Conservation (phyloP, 2,888 invertebrate genomes). For the Eumerus sabulonum region DNA sequence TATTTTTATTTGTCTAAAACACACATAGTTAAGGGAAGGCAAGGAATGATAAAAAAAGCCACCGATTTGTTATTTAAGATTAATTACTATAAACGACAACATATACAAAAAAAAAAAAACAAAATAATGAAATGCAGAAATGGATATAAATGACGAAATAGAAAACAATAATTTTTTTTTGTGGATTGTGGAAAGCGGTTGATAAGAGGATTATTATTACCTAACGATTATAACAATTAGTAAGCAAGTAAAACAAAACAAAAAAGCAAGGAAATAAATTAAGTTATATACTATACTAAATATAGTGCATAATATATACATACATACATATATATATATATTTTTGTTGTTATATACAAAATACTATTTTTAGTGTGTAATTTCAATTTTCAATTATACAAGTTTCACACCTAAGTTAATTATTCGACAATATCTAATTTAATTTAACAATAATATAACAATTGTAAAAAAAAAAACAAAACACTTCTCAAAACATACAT, state of each 20-base stretch:
- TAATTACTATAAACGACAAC: slow-evolving; percentile 39
- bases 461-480: slow-evolving; percentile 33
- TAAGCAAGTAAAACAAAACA: slow-evolving; percentile 39
- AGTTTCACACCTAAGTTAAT: slow-evolving; percentile 66
- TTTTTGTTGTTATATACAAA: slow-evolving; percentile 69
- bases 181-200: slow-evolving; percentile 64
- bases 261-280: slow-evolving; percentile 50
- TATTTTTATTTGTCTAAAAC: slow-evolving; percentile 35
- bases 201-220: slow-evolving; percentile 65
- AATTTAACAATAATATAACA: too few species aligned
- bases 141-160: slow-evolving; percentile 20
- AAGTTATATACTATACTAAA: slow-evolving; percentile 62
- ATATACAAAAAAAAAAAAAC: slow-evolving; percentile 33
- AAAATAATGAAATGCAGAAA: slow-evolving; percentile 24
- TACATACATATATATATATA: slow-evolving; percentile 16
- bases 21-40: slow-evolving; percentile 63
- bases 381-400: slow-evolving; percentile 69
- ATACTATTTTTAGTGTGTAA: slow-evolving; percentile 68
- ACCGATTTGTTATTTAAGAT: slow-evolving; percentile 69
- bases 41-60: slow-evolving; percentile 68
- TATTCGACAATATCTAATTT: slow-evolving; percentile 68
- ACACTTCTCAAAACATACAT: slow-evolving; percentile 38
- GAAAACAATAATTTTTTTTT: slow-evolving; percentile 56
- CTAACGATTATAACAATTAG: slow-evolving; percentile 56
- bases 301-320: slow-evolving; percentile 59